phyloP scores from a whole-genome alignment of 2,797 vertebrate genomes.

The Takifugu rubripes region DNA sequence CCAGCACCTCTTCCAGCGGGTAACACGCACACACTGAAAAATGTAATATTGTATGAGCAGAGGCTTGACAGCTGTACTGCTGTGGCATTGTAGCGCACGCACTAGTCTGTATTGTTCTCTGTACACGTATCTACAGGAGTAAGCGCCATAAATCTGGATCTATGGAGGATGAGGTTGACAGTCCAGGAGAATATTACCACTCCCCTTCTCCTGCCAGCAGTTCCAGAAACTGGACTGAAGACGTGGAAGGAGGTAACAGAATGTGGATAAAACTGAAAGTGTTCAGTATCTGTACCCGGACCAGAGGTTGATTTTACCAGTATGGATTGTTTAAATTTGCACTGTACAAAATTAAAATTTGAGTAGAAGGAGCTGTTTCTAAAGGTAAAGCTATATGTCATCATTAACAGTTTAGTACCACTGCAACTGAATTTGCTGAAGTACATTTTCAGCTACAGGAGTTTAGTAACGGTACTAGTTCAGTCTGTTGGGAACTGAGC shows the following conservation, averaged over 20 bases:
- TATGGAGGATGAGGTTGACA: slow-evolving; percentile 96
- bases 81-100: neutral
- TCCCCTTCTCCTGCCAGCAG: slow-evolving; percentile 95
- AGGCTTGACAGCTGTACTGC: neutral
- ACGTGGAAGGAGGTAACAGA: slow-evolving; percentile 92
- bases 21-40: slow-evolving; percentile 14
- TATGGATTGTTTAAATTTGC: no score
- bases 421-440: no score
- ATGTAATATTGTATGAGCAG: neutral
- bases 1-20: slow-evolving; percentile 73
- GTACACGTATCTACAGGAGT: slow-evolving; percentile 75
- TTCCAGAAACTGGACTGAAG: slow-evolving; percentile 96
- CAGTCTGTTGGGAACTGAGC: no score
- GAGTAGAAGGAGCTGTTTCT: no score
- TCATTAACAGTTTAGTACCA: no score
- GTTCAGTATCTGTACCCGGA: no score
- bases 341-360: no score
- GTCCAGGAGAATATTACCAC: slow-evolving; percentile 94
- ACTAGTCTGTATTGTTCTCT: slow-evolving; percentile 16
- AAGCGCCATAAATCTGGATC: slow-evolving; percentile 97
- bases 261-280: neutral
- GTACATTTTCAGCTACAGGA: no score
- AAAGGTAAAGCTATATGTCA: no score
- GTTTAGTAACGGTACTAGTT: no score
- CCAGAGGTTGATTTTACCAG: no score